These are phyloP conservation scores for Dryobotodes eremita DNA, from an alignment of 2,888 invertebrate species.

Conservation along the genomic window DNA sequence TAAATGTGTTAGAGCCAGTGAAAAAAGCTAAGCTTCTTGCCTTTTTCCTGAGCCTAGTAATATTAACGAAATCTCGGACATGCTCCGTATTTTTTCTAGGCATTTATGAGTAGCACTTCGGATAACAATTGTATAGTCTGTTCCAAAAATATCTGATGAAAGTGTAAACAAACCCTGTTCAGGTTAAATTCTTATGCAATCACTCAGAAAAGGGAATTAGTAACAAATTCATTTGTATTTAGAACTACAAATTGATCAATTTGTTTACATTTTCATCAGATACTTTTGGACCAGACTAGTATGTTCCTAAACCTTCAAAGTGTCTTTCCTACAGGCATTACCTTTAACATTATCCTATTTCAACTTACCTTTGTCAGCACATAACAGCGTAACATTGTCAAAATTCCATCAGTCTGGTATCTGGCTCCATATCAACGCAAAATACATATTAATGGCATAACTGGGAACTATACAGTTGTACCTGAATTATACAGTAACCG, in stretches of 20 bases:
- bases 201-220: not conserved
- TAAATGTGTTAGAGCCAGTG: constrained; percentile 53
- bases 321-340: not conserved
- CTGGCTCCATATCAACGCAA: constrained; percentile 45
- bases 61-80: constrained; percentile 32
- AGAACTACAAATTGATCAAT: not conserved
- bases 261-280: not conserved
- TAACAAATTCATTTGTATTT: not conserved
- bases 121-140: not conserved
- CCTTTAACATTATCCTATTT: constrained; percentile 18
- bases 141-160: not conserved
- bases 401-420: constrained; percentile 48
- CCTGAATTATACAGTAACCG: constrained; percentile 52
- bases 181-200: not conserved
- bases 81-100: constrained; percentile 13
- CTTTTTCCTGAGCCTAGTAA: constrained; percentile 13
- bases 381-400: constrained; percentile 40
- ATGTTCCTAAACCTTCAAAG: constrained; percentile 3
- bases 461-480: constrained; percentile 50
- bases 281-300: not conserved
- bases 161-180: not conserved
- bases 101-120: not conserved
- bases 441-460: constrained; percentile 62
- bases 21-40: constrained; percentile 41
- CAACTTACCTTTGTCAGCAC: constrained; percentile 12